These are phyloP conservation scores for Trichechus manatus DNA, from an alignment of 2,113 vertebrate genomes.

Conservation along the genomic window DNA sequence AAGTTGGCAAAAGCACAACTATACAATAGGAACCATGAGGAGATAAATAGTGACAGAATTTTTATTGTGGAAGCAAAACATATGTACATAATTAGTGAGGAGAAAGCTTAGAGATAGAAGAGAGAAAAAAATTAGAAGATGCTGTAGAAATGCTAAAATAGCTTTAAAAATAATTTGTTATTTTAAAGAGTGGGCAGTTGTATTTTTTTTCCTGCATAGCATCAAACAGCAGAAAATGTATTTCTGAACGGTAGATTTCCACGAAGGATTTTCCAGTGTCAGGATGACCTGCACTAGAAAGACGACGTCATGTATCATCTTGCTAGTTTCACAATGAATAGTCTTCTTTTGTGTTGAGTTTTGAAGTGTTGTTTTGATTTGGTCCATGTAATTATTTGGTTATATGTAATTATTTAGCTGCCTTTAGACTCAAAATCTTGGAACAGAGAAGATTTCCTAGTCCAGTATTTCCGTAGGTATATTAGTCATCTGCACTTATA, in stretches of 20 bases:
- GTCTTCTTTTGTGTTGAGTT: slow-evolving; percentile 25
- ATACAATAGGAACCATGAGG: neutral
- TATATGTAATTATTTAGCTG: slow-evolving; percentile 19
- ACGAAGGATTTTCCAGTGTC: neutral
- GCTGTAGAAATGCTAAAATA: neutral
- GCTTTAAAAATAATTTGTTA: neutral
- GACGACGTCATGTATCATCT: neutral
- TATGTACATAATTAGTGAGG: neutral
- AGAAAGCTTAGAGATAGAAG: neutral
- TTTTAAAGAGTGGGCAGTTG: neutral
- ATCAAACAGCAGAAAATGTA: neutral
- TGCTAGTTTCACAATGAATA: slow-evolving; percentile 7
- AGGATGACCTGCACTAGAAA: neutral
- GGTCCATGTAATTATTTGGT: slow-evolving; percentile 19
- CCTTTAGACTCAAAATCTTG: slow-evolving; percentile 30
- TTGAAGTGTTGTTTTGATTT: slow-evolving; percentile 54
- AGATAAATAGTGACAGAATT: slow-evolving; percentile 12
- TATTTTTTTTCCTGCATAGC: neutral
- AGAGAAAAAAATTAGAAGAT: neutral
- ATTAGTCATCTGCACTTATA: neutral
- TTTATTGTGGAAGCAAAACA: neutral
- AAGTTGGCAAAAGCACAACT: neutral
- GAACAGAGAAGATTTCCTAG: neutral
- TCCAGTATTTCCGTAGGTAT: neutral
- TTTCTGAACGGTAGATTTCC: neutral